Conservation (phyloP, 2,113 vertebrate species). For the Thalassoma bifasciatum region DNA sequence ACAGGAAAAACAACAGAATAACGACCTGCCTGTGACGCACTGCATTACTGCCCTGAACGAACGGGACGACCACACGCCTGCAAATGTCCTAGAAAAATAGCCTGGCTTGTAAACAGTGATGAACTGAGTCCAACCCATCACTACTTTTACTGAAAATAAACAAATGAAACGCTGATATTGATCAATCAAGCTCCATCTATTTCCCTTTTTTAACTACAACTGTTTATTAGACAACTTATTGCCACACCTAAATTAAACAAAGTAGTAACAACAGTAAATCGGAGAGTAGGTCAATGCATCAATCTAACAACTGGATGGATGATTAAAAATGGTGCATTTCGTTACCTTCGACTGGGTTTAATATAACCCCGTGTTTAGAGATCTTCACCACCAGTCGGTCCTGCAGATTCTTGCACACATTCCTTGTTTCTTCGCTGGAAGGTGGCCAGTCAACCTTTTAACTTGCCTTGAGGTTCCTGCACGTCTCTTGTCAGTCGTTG, state of each 20-base stretch:
- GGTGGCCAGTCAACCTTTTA: constrained; percentile 4
- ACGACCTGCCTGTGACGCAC: constrained; percentile 18
- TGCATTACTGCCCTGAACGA: neutral
- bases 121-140: neutral
- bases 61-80: constrained; percentile 38
- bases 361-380: constrained; percentile 22
- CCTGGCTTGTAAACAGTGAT: constrained; percentile 56
- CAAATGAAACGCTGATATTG: neutral
- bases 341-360: constrained; percentile 33
- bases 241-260: constrained; percentile 26
- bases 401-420: constrained; percentile 37
- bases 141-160: neutral
- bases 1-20: neutral
- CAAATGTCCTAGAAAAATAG: neutral
- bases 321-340: neutral
- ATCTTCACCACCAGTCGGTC: constrained; percentile 24
- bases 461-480: constrained; percentile 4
- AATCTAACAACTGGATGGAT: neutral
- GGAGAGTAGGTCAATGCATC: neutral
- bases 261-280: neutral
- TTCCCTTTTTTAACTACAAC: neutral
- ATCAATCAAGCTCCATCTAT: neutral
- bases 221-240: neutral
- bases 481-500: constrained; percentile 23
- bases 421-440: constrained; percentile 14